Base-by-base conservation (phyloP, 2,888 invertebrate genomes). In the Teleiodes luculella region DNA sequence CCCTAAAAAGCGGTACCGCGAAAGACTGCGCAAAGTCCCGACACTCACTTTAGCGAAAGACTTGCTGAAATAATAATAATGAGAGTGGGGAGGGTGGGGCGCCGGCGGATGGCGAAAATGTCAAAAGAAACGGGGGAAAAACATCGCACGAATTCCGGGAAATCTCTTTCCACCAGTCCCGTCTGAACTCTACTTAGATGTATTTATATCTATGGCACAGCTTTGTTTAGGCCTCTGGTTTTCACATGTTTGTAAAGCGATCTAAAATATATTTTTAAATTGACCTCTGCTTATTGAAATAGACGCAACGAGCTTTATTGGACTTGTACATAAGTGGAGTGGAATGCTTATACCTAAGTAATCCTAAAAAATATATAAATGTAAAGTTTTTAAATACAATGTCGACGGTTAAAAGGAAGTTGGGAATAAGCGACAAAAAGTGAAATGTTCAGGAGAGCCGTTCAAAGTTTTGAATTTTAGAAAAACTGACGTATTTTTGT, bases 101-200 rank as follows among this genome's bases (percentile, higher is more conserved):
- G 64, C 66, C n/a, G 67, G 51, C 67, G 67, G 70, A 68, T 63
- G 61, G 63, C 63, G 65, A 72, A 75, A 73, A 76, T 73, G 74
- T 72, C 65, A 72, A 69, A 77, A 75, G 68, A 72, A 76, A 71
- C 53, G 62, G 55, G 64, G 65, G 63, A 76, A 80, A 72, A 73
- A 76, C 62, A 65, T 55, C 59, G 72, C 72, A 64, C 54, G 61
- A 61, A 68, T 68, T 67, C 62, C 63, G 70, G 70, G 70, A 79
- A 79, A 80, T 80, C 77, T 68, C 57, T 55, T 59, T 52, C 18
- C 14, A 54, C 78, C 70, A 73, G 3, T 43, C 35, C 68, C 67
- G 20, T 6, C 47, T 62, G 73, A 65, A 20, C 74, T 57, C 52
- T 53, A 28, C 20, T 28, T n/a, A 28, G 24, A 24, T 43, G 28